phyloP scores from a whole-genome alignment of 2,888 invertebrate genomes.

The Kuschelorhynchus macadamiae region DNA sequence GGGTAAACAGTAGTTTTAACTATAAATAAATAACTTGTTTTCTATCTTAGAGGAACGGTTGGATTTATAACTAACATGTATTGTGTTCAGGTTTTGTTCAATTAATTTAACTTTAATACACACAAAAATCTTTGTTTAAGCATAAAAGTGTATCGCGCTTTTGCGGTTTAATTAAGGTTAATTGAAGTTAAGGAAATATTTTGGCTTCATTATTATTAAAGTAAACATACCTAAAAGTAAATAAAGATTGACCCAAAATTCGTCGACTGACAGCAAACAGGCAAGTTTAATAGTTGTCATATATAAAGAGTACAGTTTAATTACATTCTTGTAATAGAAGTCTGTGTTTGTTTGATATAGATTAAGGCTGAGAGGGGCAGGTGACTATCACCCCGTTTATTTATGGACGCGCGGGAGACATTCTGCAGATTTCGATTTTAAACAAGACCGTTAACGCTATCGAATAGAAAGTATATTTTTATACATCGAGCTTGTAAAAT shows the following conservation, averaged over 20 bases:
- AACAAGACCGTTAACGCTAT: constrained; percentile 62
- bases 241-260: constrained; percentile 53
- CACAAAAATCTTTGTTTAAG: too few species aligned
- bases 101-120: too few species aligned
- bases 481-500: constrained; percentile 64
- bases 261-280: constrained; percentile 41
- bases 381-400: constrained; percentile 66
- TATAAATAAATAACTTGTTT: too few species aligned
- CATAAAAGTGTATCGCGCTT: too few species aligned
- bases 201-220: constrained; percentile 51
- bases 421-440: constrained; percentile 65
- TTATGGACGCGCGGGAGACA: constrained; percentile 66
- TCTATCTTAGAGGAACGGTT: too few species aligned
- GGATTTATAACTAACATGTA: too few species aligned
- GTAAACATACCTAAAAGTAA: constrained; percentile 50
- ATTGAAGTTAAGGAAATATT: constrained; percentile 51
- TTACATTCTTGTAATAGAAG: constrained; percentile 58
- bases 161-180: too few species aligned
- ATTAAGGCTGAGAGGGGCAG: constrained; percentile 63
- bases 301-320: constrained; percentile 56
- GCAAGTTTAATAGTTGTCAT: constrained; percentile 59
- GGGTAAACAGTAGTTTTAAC: too few species aligned
- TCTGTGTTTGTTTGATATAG: constrained; percentile 62
- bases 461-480: constrained; percentile 64
- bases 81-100: too few species aligned